Base-by-base conservation (phyloP, 2,888 invertebrate species). In the Chymomyza amoena region DNA sequence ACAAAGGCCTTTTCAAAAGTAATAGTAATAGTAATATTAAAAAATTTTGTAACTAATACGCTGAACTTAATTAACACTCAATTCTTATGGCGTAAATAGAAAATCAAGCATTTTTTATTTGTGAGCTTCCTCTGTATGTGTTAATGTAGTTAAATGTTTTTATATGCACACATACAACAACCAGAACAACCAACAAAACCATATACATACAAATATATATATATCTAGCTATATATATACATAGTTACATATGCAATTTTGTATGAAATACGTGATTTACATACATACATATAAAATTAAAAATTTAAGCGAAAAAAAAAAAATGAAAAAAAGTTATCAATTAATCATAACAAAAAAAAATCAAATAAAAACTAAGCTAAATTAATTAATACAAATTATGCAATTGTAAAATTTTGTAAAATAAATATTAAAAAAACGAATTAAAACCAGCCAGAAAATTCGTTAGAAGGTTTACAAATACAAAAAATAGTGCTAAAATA, bases 201-300 rank as follows among this genome's bases (percentile, higher is more conserved):
- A 9, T 66, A 56, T 59, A 32, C 25, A 54, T 25, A 60, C 52
- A 51, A 36, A 63, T 60, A 64, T 67, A 61, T 54, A 68, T 61
- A 57, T 18, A 25, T 3, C 3, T 25, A 25, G 25, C 3, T 25
- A 54, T 61, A 39, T 57, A 64, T 32, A 54, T 61, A 52, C 68
- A 65, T 54, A 61, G 69, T 51, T 69, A 70, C 60, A 70, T 72
- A 65, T 65, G 60, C 70, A 73, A 70, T 69, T 25, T 74, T 71
- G 73, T 75, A 74, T 79, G 82, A 75, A 78, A 81, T 73, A 79
- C 70, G 79, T 80, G 77, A 81, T 73, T 79, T 74, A 80, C 73
- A 78, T 76, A 78, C 76, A 76, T 73, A 61, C 50, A 56, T 59
- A 56, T 50, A 57, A 62, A 61, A 65, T 60, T 45, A 75, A 73